Evolutionary conservation across 35 echinoderm and acorn worm species (phyloP).

Genomic region (Acanthaster planci): DNA sequence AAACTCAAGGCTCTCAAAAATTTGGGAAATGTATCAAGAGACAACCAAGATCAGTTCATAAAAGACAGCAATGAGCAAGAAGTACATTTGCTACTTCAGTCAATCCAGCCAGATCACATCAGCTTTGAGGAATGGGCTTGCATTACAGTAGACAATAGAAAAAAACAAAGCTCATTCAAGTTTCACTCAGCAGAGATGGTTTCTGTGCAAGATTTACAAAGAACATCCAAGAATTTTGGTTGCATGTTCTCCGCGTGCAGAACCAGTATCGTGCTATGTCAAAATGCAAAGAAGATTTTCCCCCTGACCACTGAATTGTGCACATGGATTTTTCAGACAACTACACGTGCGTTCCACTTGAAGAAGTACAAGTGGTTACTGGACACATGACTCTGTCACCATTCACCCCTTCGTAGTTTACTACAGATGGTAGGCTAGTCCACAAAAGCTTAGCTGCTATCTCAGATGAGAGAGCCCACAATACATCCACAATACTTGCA

Average conservation of each 20-base stretch:
- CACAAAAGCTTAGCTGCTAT: slow-evolving; percentile 32
- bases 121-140: slow-evolving; percentile 33
- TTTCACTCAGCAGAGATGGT: background rate
- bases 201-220: slow-evolving; percentile 13
- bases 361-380: slow-evolving; percentile 66
- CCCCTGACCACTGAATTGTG: slow-evolving; percentile 14
- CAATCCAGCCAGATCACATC: background rate
- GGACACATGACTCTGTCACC: slow-evolving; percentile 37
- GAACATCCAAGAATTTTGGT: slow-evolving; percentile 15
- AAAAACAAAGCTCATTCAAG: slow-evolving; percentile 9
- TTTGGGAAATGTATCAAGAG: background rate
- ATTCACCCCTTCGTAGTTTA: slow-evolving; percentile 49
- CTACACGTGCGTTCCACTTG: slow-evolving; percentile 55
- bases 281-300: slow-evolving; percentile 29
- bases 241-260: slow-evolving; percentile 16
- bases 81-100: background rate
- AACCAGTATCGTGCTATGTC: slow-evolving; percentile 25
- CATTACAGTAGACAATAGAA: slow-evolving; percentile 11
- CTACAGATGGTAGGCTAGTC: background rate
- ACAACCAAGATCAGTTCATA: slow-evolving; percentile 55
- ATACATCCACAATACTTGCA: slow-evolving; percentile 24
- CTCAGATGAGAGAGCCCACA: slow-evolving; percentile 35
- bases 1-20: slow-evolving; percentile 45
- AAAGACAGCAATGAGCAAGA: slow-evolving; percentile 21
- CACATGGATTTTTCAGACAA: slow-evolving; percentile 84